These are phyloP conservation scores for Nemotelus nigrinus DNA, from an alignment of 2,888 invertebrate genomes.

Conservation along the genomic window DNA sequence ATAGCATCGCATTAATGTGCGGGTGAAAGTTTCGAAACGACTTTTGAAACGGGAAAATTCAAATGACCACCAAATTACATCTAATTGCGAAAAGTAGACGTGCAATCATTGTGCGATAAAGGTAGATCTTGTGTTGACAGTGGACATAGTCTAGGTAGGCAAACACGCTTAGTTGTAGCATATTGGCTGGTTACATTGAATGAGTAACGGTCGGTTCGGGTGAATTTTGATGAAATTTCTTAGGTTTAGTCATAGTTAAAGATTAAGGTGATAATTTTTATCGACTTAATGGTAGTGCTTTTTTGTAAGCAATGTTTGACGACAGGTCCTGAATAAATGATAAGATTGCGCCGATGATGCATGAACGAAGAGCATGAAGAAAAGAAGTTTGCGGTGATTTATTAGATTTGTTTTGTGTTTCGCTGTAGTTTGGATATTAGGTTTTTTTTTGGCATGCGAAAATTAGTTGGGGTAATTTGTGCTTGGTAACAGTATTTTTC, in stretches of 20 bases:
- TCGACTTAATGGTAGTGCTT: background rate
- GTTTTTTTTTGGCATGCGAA: too few relatives aligned
- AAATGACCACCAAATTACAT: conserved; percentile 19
- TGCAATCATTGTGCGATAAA: background rate
- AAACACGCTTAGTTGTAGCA: background rate
- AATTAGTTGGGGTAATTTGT: too few relatives aligned
- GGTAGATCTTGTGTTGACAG: background rate
- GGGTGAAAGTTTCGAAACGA: conserved; percentile 29
- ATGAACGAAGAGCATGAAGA: too few relatives aligned
- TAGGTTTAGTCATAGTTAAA: conserved; percentile 4
- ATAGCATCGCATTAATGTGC: background rate
- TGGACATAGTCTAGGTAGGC: background rate
- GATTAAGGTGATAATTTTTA: background rate
- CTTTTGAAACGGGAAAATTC: background rate
- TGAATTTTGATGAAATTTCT: conserved; percentile 13
- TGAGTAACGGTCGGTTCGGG: conserved; percentile 24
- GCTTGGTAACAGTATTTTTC: too few relatives aligned
- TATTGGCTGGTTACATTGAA: background rate
- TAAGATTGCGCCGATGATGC: background rate
- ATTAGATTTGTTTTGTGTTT: too few relatives aligned
- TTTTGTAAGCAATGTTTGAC: background rate
- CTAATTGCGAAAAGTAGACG: background rate
- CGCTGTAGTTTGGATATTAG: too few relatives aligned
- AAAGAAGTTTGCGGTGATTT: too few relatives aligned
- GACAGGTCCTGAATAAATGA: conserved; percentile 32